Base-by-base conservation (phyloP, 2,113 vertebrate genomes). In the Tachysurus fulvidraco region DNA sequence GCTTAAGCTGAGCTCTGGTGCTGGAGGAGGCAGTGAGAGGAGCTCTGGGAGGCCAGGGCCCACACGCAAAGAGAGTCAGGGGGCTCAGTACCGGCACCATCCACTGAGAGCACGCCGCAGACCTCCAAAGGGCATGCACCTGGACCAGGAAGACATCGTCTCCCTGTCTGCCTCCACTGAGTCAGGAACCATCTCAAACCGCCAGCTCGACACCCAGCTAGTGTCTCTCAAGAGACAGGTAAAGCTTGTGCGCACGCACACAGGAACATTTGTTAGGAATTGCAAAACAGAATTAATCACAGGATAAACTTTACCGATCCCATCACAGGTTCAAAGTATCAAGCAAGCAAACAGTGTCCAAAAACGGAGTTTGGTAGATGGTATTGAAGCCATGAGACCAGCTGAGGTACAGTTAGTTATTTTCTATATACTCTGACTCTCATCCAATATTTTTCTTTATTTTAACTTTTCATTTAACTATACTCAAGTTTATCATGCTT, bases 211-310 rank as follows among this genome's bases (percentile, higher is more conserved):
- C 91, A 94, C 95, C 0, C 96, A 97, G 92, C 93, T 98, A 44
- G 94, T 97, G 90, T 97, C 97, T 4, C 96, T 98, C 46, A 98
- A 98, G 91, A 95, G 97, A 93, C 97, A 97, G 96, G 97, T 97
- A 52, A 83, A 3, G 25, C 19, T 23, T 55, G 41, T 46, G 8
- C 4, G 19, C 28, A 59, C n/a, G n/a, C 54, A 46, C 83, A 30
- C 44, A 71, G n/a, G 50, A 57, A 36, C 57, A 55, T 78, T 57
- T 79, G 9, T 23, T 55, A 30, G 9, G 6, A 5, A 54, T 77
- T 77, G 21, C 28, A 16, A 19, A 81, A 3, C 28, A 17, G 74
- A 14, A 54, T 82, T 55, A 36, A 44, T 55, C 28, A 23, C 57
- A 25, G 0, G 52, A 44, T 19, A 23, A 13, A 28, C 44, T 83